Evolutionary conservation across 2,113 vertebrate genomes (phyloP).

Genomic region (Raja brachyura): DNA sequence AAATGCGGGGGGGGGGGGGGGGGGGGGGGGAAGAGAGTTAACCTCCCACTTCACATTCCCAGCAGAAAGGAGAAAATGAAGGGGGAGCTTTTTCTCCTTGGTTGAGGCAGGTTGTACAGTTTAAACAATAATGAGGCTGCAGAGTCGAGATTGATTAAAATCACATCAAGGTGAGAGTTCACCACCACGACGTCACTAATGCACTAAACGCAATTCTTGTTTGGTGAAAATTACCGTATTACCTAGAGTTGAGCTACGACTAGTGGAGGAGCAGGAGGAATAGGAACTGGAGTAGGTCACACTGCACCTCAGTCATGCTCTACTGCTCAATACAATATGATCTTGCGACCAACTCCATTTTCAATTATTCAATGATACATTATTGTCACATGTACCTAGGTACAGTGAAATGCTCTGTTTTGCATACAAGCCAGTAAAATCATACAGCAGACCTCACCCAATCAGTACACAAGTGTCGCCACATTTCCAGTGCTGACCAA

Average conservation of each 20-base stretch:
- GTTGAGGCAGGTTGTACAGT: background rate
- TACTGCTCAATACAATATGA: too few relatives aligned
- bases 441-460: too few relatives aligned
- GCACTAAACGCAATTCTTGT: background rate
- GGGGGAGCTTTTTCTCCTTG: background rate
- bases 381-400: too few relatives aligned
- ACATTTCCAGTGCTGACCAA: too few relatives aligned
- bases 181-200: background rate
- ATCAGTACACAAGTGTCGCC: too few relatives aligned
- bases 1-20: background rate
- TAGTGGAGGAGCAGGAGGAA: too few relatives aligned
- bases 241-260: background rate
- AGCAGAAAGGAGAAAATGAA: background rate
- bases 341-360: too few relatives aligned
- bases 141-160: background rate
- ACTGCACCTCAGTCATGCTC: too few relatives aligned
- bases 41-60: background rate
- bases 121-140: background rate
- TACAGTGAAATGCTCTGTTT: too few relatives aligned
- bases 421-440: too few relatives aligned
- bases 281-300: too few relatives aligned
- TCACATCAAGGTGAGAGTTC: background rate
- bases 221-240: background rate
- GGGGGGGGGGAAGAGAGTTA: background rate
- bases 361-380: too few relatives aligned